phyloP scores from a whole-genome alignment of 2,888 invertebrate species.

The Terebella lapidaria region DNA sequence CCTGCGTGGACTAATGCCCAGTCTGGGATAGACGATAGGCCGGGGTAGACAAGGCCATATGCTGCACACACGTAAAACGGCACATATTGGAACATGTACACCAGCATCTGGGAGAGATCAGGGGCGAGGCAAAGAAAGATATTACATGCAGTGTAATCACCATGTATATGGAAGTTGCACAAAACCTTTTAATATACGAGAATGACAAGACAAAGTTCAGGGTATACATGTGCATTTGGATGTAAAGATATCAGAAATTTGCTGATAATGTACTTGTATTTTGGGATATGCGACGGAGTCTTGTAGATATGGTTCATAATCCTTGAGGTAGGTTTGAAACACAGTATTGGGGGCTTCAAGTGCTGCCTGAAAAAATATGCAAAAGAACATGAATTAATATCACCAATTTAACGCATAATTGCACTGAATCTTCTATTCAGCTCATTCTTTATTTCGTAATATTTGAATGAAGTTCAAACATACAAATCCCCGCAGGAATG shows the following conservation, averaged over 20 bases:
- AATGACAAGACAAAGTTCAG: not conserved
- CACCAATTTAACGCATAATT: too few species aligned
- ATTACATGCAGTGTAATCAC: too few species aligned
- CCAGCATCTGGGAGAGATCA: slow-evolving; percentile 39
- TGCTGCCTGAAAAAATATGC: slow-evolving; percentile 5
- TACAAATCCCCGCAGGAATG: not conserved
- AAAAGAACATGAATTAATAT: too few species aligned
- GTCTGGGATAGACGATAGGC: slow-evolving; percentile 35
- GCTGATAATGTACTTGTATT: slow-evolving; percentile 47
- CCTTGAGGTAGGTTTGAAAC: slow-evolving; percentile 30
- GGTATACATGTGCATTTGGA: not conserved
- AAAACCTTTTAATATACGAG: too few species aligned
- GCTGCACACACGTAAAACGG: slow-evolving; percentile 38
- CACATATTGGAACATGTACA: slow-evolving; percentile 43
- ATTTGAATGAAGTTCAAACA: too few species aligned
- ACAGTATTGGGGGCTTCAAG: slow-evolving; percentile 3
- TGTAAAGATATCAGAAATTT: too few species aligned
- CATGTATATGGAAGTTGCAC: too few species aligned
- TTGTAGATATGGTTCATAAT: slow-evolving; percentile 41
- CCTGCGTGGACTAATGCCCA: slow-evolving; percentile 44
- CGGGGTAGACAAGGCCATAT: slow-evolving; percentile 32
- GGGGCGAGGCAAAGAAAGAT: not conserved
- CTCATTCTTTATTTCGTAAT: too few species aligned
- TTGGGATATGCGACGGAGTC: slow-evolving; percentile 40
- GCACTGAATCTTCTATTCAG: too few species aligned